Conservation (phyloP, 2,113 vertebrate genomes). For the Corvus cornix region DNA sequence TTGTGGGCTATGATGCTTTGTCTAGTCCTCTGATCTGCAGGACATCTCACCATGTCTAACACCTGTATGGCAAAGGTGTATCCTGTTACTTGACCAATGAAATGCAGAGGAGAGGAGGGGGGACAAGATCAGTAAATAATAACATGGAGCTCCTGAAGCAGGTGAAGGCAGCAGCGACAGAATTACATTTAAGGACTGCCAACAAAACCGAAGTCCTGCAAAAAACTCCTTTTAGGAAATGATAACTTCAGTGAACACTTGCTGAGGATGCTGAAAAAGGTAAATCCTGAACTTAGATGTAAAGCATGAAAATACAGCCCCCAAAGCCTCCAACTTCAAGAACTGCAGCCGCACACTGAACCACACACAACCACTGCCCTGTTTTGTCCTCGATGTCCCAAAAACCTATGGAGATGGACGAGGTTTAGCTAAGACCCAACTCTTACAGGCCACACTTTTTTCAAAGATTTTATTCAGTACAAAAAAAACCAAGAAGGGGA, state of each 20-base stretch:
- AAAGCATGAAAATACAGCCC: background rate
- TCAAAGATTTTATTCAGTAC: background rate
- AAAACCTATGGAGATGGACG: background rate
- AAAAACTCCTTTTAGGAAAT: background rate
- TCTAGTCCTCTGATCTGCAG: background rate
- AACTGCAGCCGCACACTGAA: background rate
- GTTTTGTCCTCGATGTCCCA: rapidly evolving
- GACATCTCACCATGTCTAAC: background rate
- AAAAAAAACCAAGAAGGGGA: background rate
- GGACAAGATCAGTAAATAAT: background rate
- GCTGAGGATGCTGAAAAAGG: background rate
- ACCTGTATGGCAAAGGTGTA: background rate
- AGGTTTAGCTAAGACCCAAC: background rate
- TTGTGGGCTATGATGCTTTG: background rate
- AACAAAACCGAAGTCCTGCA: background rate
- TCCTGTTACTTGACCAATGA: background rate
- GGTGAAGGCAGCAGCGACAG: background rate
- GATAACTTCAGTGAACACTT: background rate
- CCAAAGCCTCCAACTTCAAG: background rate
- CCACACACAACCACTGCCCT: background rate
- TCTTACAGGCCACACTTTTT: background rate
- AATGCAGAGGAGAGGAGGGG: background rate
- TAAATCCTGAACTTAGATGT: background rate
- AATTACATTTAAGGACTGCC: background rate
- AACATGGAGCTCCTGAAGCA: background rate